phyloP scores from a whole-genome alignment of 2,797 vertebrate genomes.

The Gymnothorax reevesii region DNA sequence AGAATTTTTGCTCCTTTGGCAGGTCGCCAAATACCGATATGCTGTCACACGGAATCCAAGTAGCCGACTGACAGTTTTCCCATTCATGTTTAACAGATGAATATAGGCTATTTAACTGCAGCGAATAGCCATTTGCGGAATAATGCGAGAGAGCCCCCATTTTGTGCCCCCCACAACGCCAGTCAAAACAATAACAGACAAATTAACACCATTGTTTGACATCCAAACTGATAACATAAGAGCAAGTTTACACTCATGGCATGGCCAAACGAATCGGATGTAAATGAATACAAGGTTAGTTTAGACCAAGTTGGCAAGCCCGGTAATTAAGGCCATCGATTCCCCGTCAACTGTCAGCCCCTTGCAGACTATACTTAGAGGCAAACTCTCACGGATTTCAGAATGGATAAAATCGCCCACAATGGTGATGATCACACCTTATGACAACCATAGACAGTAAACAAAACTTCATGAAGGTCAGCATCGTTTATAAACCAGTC shows the following conservation, averaged over 20 bases:
- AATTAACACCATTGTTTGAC: neutral
- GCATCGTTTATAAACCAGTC: neutral
- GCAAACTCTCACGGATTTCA: neutral
- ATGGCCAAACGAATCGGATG: neutral
- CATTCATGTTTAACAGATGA: neutral
- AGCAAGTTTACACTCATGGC: neutral
- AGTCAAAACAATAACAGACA: slow-evolving; percentile 8
- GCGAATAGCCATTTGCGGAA: neutral
- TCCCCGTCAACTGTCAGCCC: slow-evolving; percentile 6
- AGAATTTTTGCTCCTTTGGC: neutral
- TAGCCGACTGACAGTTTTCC: neutral
- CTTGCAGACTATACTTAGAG: neutral
- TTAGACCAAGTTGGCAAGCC: neutral
- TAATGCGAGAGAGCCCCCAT: neutral
- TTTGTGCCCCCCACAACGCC: neutral
- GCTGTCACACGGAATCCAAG: neutral
- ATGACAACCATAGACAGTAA: neutral
- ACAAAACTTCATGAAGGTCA: neutral
- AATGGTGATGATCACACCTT: neutral
- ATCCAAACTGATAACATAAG: neutral
- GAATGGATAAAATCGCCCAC: neutral
- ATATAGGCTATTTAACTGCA: neutral
- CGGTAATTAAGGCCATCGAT: neutral
- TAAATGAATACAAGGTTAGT: neutral
- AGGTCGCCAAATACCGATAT: neutral